Percentiles rank a stretch among this genome's conserved stretches.
These are phyloP conservation scores for Drosophila nikananu DNA, from an alignment of 1,140 invertebrate species.

Conservation along the genomic window DNA sequence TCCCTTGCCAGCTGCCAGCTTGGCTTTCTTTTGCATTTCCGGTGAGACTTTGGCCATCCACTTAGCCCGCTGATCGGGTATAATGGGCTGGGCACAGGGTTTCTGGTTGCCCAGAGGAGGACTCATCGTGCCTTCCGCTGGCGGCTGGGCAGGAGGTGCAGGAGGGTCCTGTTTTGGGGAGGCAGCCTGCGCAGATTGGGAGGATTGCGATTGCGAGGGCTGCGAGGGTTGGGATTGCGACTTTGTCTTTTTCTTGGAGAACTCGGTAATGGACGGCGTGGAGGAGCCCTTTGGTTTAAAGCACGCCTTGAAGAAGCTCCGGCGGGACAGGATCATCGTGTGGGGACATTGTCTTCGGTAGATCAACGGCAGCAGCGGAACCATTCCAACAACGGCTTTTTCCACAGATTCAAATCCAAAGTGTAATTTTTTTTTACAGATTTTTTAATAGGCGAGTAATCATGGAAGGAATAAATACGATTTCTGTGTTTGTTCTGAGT, in stretches of 20 bases:
- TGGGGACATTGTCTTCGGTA: conserved; percentile 8
- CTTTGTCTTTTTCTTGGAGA: conserved; percentile 8
- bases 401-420: conserved; percentile 3
- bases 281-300: conserved; percentile 29
- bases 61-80: conserved; percentile 63
- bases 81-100: conserved; percentile 10
- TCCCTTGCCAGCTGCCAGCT: background rate
- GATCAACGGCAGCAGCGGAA: conserved; percentile 25
- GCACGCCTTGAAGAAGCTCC: conserved; percentile 57
- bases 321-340: conserved; percentile 11
- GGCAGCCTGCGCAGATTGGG: background rate
- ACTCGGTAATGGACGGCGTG: conserved; percentile 11
- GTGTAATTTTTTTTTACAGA: conserved; percentile 19
- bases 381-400: conserved; percentile 31
- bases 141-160: background rate
- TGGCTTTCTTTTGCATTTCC: conserved; percentile 29
- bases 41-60: conserved; percentile 70
- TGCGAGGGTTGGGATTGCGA: background rate
- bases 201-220: background rate
- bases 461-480: conserved; percentile 5
- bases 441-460: conserved; percentile 10
- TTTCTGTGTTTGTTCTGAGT: conserved; percentile 8
- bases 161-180: background rate
- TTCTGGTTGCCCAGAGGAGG: background rate
- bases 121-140: background rate